Percentiles rank a stretch among this genome's conserved stretches.
These are phyloP conservation scores for Carollia perspicillata DNA, from an alignment of 2,113 vertebrate species.

Conservation along the genomic window DNA sequence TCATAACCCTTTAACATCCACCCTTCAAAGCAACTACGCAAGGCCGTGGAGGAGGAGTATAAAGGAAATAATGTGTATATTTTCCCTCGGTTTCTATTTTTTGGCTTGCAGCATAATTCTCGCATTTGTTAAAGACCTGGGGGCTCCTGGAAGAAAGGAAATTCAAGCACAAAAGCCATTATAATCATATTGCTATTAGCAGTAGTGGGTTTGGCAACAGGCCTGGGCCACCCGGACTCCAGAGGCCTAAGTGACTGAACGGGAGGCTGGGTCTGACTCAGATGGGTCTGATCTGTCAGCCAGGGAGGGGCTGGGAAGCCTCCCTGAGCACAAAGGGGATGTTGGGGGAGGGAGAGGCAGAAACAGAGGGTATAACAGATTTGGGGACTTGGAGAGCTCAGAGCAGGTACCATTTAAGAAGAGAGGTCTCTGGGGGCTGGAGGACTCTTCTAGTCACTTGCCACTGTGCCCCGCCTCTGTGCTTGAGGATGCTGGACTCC, in stretches of 20 bases:
- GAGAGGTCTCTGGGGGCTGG: not conserved
- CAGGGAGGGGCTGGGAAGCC: not conserved
- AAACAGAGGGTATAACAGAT: not conserved
- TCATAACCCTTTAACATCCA: not conserved
- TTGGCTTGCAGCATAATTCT: slow-evolving; percentile 1
- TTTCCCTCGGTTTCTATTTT: not conserved
- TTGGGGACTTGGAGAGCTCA: not conserved
- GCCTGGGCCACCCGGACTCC: slow-evolving; percentile 54
- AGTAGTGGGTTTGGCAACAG: slow-evolving; percentile 43
- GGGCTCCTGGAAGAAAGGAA: slow-evolving; percentile 40
- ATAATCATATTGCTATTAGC: slow-evolving; percentile 40
- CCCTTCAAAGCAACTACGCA: not conserved
- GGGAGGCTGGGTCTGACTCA: not conserved
- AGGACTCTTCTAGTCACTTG: not conserved
- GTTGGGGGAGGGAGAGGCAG: not conserved
- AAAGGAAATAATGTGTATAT: not conserved
- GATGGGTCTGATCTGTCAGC: not conserved
- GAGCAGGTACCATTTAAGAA: not conserved
- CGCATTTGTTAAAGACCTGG: slow-evolving; percentile 46
- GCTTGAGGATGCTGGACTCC: not conserved
- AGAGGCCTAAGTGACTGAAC: slow-evolving; percentile 48
- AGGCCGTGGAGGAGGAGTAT: not conserved
- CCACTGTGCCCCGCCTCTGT: not conserved
- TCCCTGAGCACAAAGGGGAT: not conserved
- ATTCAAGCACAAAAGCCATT: slow-evolving; percentile 49